A percentile compares a stretch with the other conserved stretches of the same genome.
These are phyloP conservation scores for Temnothorax ravouxi DNA, from an alignment of 2,888 invertebrate genomes.

Conservation along the genomic window DNA sequence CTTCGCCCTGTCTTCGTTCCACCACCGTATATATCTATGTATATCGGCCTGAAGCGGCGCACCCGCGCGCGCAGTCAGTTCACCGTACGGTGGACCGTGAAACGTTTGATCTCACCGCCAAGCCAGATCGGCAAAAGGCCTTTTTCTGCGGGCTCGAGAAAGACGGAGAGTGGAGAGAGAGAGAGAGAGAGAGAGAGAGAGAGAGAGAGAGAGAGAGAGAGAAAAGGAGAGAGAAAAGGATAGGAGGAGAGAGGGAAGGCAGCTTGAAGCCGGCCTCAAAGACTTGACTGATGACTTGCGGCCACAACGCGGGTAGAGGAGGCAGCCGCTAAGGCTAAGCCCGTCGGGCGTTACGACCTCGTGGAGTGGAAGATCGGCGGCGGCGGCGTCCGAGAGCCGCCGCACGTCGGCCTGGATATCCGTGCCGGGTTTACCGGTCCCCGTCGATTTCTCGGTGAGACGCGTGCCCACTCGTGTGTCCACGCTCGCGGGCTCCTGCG, in stretches of 20 bases:
- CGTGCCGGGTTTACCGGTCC: slow-evolving; percentile 62
- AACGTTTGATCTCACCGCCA: slow-evolving; percentile 83
- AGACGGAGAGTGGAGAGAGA: slow-evolving; percentile 15
- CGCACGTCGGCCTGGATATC: slow-evolving; percentile 61
- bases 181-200: neutral
- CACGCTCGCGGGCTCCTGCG: slow-evolving; percentile 68
- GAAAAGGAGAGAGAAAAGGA: slow-evolving; percentile 22
- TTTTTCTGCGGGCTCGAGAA: slow-evolving; percentile 78
- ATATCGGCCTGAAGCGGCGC: slow-evolving; percentile 69
- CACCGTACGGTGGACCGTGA: slow-evolving; percentile 74
- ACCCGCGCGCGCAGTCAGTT: slow-evolving; percentile 73
- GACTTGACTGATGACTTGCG: slow-evolving; percentile 83
- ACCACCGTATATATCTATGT: slow-evolving; percentile 65
- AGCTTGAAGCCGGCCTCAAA: slow-evolving; percentile 79
- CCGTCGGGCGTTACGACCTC: slow-evolving; percentile 60
- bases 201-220: neutral
- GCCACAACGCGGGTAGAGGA: slow-evolving; percentile 65
- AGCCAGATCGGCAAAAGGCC: slow-evolving; percentile 81
- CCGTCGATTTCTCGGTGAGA: slow-evolving; percentile 72
- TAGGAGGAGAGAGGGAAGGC: slow-evolving; percentile 51
- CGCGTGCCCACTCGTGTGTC: slow-evolving; percentile 83
- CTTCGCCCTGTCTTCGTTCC: slow-evolving; percentile 23
- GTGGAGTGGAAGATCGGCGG: slow-evolving; percentile 63
- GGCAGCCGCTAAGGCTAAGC: slow-evolving; percentile 55
- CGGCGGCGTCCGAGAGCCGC: slow-evolving; percentile 48